A percentile compares a stretch with the other conserved stretches of the same genome.
These are phyloP conservation scores for Misgurnus mizolepis DNA, from an alignment of 2,113 vertebrate genomes.

Conservation along the genomic window DNA sequence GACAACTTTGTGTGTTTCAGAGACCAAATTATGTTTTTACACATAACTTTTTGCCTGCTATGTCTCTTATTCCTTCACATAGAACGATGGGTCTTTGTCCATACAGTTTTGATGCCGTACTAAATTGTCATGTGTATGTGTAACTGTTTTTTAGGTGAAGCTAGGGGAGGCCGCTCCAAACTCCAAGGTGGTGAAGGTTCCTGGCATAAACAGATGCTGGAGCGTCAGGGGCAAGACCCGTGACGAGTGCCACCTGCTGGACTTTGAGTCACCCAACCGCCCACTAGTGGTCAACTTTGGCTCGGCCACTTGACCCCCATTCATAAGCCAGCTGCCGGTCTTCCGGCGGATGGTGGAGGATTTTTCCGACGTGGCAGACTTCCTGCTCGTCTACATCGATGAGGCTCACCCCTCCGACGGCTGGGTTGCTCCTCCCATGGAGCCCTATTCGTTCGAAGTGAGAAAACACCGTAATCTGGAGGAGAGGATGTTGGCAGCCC, in stretches of 20 bases:
- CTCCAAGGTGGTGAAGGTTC: constrained; percentile 88
- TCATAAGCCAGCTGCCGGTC: constrained; percentile 88
- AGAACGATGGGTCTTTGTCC: background rate
- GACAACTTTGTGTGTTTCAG: too few species aligned
- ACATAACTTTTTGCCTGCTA: too few species aligned
- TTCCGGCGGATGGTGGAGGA: constrained; percentile 95
- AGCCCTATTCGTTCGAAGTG: constrained; percentile 83
- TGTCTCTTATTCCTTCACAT: too few species aligned
- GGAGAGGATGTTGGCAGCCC: constrained; percentile 88
- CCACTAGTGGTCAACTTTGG: constrained; percentile 97
- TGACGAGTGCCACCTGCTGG: constrained; percentile 84
- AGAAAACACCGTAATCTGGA: constrained; percentile 89
- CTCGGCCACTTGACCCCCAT: constrained; percentile 97
- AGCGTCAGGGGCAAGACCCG: constrained; percentile 54
- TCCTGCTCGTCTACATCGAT: constrained; percentile 96
- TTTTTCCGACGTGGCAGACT: constrained; percentile 92
- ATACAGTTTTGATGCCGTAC: background rate
- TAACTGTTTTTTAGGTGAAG: constrained; percentile 80
- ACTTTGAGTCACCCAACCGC: constrained; percentile 87
- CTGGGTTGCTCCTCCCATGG: constrained; percentile 88
- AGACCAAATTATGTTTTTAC: too few species aligned
- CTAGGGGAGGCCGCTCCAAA: constrained; percentile 91
- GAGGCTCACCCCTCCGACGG: constrained; percentile 96
- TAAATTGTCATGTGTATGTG: background rate
- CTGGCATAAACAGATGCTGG: constrained; percentile 64